A percentile compares a stretch with the other conserved stretches of the same genome.
Evolutionary conservation across 2,888 invertebrate genomes (phyloP).

Genomic region (Dorcus parallelipipedus): DNA sequence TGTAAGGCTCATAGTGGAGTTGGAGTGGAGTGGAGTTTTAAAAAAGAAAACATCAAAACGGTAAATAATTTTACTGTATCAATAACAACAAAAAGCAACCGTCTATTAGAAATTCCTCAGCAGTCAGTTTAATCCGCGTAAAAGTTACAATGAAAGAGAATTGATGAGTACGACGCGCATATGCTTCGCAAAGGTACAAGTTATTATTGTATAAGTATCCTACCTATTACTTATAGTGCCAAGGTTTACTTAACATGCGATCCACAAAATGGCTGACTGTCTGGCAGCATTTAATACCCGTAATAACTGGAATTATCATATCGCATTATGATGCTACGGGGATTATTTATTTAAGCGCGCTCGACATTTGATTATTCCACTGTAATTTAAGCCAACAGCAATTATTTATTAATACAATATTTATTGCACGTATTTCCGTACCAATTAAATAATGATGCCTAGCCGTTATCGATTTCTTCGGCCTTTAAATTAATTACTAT

Average conservation of each 20-base stretch:
- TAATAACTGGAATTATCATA: constrained; percentile 38
- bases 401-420: constrained; percentile 26
- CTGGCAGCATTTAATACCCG: constrained; percentile 32
- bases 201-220: constrained; percentile 34
- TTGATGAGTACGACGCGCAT: constrained; percentile 18
- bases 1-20: no score
- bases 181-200: constrained; percentile 27
- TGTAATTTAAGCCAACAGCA: constrained; percentile 19
- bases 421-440: constrained; percentile 13
- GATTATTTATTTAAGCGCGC: constrained; percentile 37
- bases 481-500: no score
- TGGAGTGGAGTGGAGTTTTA: no score
- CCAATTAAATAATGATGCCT: constrained; percentile 12
- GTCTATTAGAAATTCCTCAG: no score
- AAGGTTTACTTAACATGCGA: constrained; percentile 31
- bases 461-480: neutral
- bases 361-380: constrained; percentile 31
- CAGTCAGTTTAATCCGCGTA: no score
- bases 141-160: constrained; percentile 4
- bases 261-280: constrained; percentile 31
- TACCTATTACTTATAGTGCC: constrained; percentile 35
- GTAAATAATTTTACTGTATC: no score
- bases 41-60: no score
- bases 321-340: constrained; percentile 34
- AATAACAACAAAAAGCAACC: no score